These are phyloP conservation scores for Atopsyche davidsoni DNA, from an alignment of 1,140 invertebrate genomes.

Conservation along the genomic window DNA sequence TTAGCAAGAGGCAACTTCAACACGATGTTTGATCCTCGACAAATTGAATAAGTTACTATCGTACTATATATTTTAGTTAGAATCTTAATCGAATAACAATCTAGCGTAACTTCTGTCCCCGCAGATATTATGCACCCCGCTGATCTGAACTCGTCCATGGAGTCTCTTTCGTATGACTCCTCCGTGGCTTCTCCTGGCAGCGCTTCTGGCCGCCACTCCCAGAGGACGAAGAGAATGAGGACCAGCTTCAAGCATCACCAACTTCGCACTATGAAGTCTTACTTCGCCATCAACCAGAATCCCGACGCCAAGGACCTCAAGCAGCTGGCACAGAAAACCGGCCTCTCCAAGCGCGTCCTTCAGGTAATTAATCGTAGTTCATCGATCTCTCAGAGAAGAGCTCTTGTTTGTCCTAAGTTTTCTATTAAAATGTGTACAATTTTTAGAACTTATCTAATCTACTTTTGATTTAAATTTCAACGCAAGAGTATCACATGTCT, in stretches of 20 bases:
- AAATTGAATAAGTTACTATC: too few species aligned
- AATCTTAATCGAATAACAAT: too few species aligned
- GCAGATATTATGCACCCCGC: conserved; percentile 66
- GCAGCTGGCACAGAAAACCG: conserved; percentile 93
- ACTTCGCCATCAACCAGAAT: conserved; percentile 96
- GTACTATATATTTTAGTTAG: too few species aligned
- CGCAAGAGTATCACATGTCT: too few species aligned
- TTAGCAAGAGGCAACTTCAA: too few species aligned
- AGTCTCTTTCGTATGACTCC: conserved; percentile 66
- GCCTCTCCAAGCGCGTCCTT: conserved; percentile 88
- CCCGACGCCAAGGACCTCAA: conserved; percentile 95
- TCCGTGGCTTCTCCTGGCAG: conserved; percentile 66
- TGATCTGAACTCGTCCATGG: conserved; percentile 70
- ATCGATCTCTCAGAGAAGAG: too few species aligned
- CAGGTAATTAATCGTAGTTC: conserved; percentile 59
- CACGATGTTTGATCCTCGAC: too few species aligned
- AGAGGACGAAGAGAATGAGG: conserved; percentile 81
- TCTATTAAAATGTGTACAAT: too few species aligned
- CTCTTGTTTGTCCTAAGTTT: too few species aligned
- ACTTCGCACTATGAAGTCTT: conserved; percentile 94
- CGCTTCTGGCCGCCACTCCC: conserved; percentile 46
- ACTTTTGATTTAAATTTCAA: too few species aligned
- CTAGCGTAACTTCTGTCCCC: too few species aligned
- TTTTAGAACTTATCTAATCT: too few species aligned
- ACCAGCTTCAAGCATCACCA: conserved; percentile 98